Conservation (phyloP, 2,797 vertebrate genomes). For the Galago senegalensis region DNA sequence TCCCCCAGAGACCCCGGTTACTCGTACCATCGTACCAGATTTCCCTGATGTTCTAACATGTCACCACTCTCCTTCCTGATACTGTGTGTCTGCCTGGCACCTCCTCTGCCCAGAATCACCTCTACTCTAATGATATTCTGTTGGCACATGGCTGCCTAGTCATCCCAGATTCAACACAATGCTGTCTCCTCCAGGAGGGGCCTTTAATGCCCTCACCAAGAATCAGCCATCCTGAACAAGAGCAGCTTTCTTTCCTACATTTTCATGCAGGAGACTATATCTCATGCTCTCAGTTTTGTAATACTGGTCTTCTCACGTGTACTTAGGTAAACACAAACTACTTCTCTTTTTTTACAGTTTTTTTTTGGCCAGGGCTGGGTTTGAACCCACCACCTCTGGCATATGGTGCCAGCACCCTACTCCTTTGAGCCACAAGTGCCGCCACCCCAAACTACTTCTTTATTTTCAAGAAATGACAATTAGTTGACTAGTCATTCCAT, state of each 20-base stretch:
- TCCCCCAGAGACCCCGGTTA: background rate
- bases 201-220: background rate
- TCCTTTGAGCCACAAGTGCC: too few relatives aligned
- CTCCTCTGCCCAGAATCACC: background rate
- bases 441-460: background rate
- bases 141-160: background rate
- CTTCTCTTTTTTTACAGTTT: too few relatives aligned
- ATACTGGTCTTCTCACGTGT: background rate
- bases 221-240: rapidly evolving
- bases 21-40: background rate
- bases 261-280: background rate
- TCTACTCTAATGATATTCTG: background rate
- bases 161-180: background rate
- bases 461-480: background rate
- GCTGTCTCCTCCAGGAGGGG: background rate
- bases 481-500: background rate
- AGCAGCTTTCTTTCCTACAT: background rate
- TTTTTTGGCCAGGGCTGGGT: too few relatives aligned
- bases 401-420: too few relatives aligned
- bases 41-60: background rate
- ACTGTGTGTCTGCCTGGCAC: background rate
- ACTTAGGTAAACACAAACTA: background rate
- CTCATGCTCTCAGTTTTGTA: background rate
- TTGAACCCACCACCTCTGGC: too few relatives aligned
- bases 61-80: background rate